Evolutionary conservation across 2,888 invertebrate species (phyloP), one percentile per base, ranked within the genome.

Genomic region (Cephus pulcher): DNA sequence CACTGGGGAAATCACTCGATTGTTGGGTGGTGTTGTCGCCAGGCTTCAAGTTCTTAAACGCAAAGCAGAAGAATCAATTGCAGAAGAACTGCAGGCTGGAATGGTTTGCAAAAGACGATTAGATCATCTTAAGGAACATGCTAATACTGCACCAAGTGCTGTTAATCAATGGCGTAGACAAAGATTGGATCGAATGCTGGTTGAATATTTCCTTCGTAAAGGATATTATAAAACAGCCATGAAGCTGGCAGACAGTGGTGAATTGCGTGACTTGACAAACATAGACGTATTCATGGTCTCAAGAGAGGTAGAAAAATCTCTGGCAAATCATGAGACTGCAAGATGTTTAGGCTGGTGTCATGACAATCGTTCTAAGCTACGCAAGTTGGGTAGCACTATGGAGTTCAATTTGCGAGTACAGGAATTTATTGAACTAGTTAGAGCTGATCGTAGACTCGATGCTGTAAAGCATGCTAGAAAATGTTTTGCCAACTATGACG

Each of bases 141-240:
- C 94, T 0, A 92, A 92, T 71, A 89, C 92, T 4, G 91, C 92
- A 4, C 89, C 92, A 9, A 91, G 94, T 1, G 93, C 94, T 9
- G 92, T 95, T 78, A 95, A 94, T 90, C 95, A 96, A 82, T 98
- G 98, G 97, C 95, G 96, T 80, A 94, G 96, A 82, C 95, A 96
- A 82, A 95, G 99, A 40, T 92, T 99, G 77, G 98, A 99, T 92
- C 94, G 99, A 76, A 97, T 99, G 96, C 93, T 99, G 76, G 97
- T 99, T 23, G 99, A 99, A 90, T 98, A 99, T 92, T 97, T 99
- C 89, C 93, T 99, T 33, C 94, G 98, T 79, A 96, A 97, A 89
- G 99, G 99, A 0, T 98, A 98, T 92, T 99, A 99, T 91, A 97
- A 97, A 88, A 96, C 98, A 0, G 99, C 99, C 0, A 95, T 96